Base-by-base conservation (phyloP, 2,888 invertebrate genomes). In the Lochmaea crataegi region DNA sequence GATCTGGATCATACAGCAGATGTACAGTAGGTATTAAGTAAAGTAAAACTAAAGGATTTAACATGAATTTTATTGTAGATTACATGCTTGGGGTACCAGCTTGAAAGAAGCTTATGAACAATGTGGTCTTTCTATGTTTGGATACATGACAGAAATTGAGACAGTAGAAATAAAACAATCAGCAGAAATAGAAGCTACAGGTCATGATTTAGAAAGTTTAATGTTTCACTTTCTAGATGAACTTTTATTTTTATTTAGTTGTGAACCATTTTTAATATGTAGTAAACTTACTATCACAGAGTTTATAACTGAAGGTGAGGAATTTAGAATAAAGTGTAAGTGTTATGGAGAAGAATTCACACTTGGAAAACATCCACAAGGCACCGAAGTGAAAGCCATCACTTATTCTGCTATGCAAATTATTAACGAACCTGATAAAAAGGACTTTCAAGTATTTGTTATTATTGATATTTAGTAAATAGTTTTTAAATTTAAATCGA, bases 361-460 rank as follows among this genome's bases (percentile, higher is more conserved):
- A 82, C 89, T 98, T 71, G 93, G 93, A 1, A 98, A 96, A 87
- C 99, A 99, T 88, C 96, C 98, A 0, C 99, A 98, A 88, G 99
- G 98, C 14, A 94, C 96, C 2, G 99, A 99, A 88, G 97, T 99
- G 2, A 99, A 99, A 87, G 99, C 99, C 45, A 99, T 99, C 78
- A 99, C 99, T 5, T 99, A 99, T 87, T 98, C 99, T 9, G 97
- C 98, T 70, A 99, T 99, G 99, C 98, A 99, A 88, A 91, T 95
- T 77, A 88, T 96, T 79, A 92, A 93, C 82, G 89, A 91, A 79
- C 90, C 92, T 58, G 90, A 93, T 79, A 90, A 91, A 81, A 91
- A 91, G 78, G 90, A 91, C 82, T 92, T 91, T 87, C 96, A 99
- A 90, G 89, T 98, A 61, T 99, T 95, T 92, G 98, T 99, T 81